Evolutionary conservation across 1,140 invertebrate genomes (phyloP).

Genomic region (Aradophagus sp.): DNA sequence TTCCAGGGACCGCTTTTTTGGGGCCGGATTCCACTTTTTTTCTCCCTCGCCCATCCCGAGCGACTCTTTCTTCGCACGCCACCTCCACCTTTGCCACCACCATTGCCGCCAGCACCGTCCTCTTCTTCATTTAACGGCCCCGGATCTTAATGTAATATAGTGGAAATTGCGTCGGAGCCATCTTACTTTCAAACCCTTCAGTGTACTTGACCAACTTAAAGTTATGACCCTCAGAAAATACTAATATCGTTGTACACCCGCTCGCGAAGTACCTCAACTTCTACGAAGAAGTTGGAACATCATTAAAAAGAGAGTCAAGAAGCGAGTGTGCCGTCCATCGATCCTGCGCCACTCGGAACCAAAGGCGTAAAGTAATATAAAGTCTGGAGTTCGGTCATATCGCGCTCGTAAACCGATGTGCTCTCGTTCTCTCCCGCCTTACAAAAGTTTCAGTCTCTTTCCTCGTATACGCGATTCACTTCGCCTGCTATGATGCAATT

Average conservation of each 20-base stretch:
- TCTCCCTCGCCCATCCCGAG: no score
- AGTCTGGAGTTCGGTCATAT: conserved; percentile 65
- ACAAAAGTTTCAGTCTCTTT: conserved; percentile 55
- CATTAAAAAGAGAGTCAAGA: conserved; percentile 53
- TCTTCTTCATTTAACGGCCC: conserved; percentile 32
- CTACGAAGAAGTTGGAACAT: conserved; percentile 47
- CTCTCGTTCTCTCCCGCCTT: conserved; percentile 56
- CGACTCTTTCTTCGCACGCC: neutral
- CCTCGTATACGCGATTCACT: conserved; percentile 57
- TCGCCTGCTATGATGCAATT: conserved; percentile 63
- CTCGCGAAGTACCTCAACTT: conserved; percentile 33
- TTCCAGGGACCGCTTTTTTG: conserved; percentile 39
- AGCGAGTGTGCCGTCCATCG: conserved; percentile 39
- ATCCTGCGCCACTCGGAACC: conserved; percentile 39
- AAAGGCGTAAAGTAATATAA: conserved; percentile 66
- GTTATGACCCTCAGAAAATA: conserved; percentile 50
- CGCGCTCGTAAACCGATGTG: conserved; percentile 65
- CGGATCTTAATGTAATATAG: conserved; percentile 26
- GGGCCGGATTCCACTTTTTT: conserved; percentile 32
- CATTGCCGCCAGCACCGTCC: neutral
- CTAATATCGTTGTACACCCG: conserved; percentile 49
- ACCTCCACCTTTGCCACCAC: neutral
- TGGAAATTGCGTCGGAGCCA: conserved; percentile 28
- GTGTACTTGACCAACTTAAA: conserved; percentile 51
- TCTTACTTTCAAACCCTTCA: conserved; percentile 24